Evolutionary conservation across 1,140 invertebrate genomes (phyloP).

Genomic region (Macrobrachium rosenbergii): DNA sequence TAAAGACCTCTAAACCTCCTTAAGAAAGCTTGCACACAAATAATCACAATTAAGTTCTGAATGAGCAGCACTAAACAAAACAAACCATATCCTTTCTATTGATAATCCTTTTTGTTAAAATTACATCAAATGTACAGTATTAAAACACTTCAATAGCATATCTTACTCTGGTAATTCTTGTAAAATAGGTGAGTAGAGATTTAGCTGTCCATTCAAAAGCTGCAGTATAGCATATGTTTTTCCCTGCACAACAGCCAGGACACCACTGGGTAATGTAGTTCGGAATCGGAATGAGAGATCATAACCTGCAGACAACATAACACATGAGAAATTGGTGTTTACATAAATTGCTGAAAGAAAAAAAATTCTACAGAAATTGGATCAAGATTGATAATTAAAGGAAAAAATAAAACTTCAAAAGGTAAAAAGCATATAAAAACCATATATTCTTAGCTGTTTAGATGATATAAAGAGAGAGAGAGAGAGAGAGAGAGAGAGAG

Average conservation of each 20-base stretch:
- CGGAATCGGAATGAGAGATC: conserved; percentile 91
- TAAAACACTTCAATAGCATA: background rate
- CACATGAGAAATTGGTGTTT: background rate
- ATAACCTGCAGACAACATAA: conserved; percentile 72
- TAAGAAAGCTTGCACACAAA: too few species aligned
- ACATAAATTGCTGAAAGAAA: background rate
- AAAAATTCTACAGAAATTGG: background rate
- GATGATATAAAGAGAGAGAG: background rate
- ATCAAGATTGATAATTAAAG: too few species aligned
- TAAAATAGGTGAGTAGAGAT: conserved; percentile 86
- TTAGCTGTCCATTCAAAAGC: conserved; percentile 83
- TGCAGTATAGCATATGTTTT: conserved; percentile 86
- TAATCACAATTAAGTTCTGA: too few species aligned
- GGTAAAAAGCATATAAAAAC: background rate
- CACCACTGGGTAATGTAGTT: conserved; percentile 87
- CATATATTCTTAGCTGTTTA: too few species aligned
- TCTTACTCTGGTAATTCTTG: conserved; percentile 75
- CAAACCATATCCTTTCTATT: too few species aligned
- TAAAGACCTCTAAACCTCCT: too few species aligned
- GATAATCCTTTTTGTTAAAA: background rate
- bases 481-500: too few species aligned
- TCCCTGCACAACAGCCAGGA: conserved; percentile 88
- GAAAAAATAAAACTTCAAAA: too few species aligned
- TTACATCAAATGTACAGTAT: background rate
- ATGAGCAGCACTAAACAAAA: too few species aligned